phyloP scores from a whole-genome alignment of 2,888 invertebrate genomes.

The Pristionchus arcanus region DNA sequence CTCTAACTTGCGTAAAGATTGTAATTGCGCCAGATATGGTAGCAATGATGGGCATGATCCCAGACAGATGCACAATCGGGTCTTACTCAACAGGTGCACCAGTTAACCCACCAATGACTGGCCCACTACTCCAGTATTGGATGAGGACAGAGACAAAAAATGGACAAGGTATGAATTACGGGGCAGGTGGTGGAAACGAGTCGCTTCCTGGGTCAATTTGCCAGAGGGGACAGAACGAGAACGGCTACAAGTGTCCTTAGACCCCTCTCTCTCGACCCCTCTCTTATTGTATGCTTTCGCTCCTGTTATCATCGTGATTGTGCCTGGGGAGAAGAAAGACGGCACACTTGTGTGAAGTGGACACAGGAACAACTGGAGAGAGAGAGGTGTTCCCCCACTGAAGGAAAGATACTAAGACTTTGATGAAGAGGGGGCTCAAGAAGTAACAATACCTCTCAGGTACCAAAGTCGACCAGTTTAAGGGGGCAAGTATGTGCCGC shows the following conservation, averaged over 20 bases:
- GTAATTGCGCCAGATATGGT: background rate
- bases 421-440: background rate
- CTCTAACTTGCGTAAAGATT: background rate
- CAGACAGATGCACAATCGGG: background rate
- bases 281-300: background rate
- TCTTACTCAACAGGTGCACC: constrained; percentile 15
- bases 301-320: constrained; percentile 46
- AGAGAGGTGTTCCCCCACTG: background rate
- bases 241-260: constrained; percentile 17
- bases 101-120: background rate
- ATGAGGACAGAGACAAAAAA: background rate
- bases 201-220: constrained; percentile 32
- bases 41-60: background rate
- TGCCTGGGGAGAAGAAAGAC: constrained; percentile 24
- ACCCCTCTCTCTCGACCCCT: background rate
- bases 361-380: constrained; percentile 20
- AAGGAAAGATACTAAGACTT: background rate
- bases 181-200: constrained; percentile 9
- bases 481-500: background rate
- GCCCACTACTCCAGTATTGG: constrained; percentile 11
- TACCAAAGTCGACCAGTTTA: constrained; percentile 42
- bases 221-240: background rate
- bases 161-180: constrained; percentile 1
- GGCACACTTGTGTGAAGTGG: constrained; percentile 50
- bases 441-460: constrained; percentile 3